These are phyloP conservation scores for Sebastes cheni DNA, from an alignment of 2,797 vertebrate species.

Conservation along the genomic window DNA sequence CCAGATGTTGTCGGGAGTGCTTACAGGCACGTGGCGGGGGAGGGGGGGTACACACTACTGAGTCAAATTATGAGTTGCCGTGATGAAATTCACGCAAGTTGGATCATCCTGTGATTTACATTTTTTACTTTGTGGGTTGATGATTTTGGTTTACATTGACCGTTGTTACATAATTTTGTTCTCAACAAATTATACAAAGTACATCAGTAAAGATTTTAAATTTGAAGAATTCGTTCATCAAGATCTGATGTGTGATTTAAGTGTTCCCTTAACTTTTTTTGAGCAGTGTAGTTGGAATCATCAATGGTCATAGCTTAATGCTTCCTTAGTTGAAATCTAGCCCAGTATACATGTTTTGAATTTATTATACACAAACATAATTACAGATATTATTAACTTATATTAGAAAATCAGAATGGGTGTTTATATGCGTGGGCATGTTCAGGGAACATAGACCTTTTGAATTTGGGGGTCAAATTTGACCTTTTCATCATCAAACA, in stretches of 20 bases:
- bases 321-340: background rate
- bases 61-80: rapidly evolving
- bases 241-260: too few relatives aligned
- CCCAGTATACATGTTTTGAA: background rate
- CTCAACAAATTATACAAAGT: background rate
- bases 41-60: too few relatives aligned
- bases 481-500: background rate
- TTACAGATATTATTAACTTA: background rate
- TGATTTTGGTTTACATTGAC: too few relatives aligned
- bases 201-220: too few relatives aligned
- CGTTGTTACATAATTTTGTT: too few relatives aligned
- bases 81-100: too few relatives aligned
- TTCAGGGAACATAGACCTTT: background rate
- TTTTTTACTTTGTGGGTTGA: too few relatives aligned
- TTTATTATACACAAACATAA: background rate
- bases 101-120: too few relatives aligned
- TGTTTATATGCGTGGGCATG: background rate
- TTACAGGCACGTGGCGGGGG: rapidly evolving
- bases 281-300: background rate
- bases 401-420: background rate
- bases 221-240: background rate
- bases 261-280: too few relatives aligned
- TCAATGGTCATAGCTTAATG: background rate
- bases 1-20: too few relatives aligned
- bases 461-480: background rate